phyloP scores from a whole-genome alignment of 2,797 vertebrate species.

The Otolemur crassicaudatus region DNA sequence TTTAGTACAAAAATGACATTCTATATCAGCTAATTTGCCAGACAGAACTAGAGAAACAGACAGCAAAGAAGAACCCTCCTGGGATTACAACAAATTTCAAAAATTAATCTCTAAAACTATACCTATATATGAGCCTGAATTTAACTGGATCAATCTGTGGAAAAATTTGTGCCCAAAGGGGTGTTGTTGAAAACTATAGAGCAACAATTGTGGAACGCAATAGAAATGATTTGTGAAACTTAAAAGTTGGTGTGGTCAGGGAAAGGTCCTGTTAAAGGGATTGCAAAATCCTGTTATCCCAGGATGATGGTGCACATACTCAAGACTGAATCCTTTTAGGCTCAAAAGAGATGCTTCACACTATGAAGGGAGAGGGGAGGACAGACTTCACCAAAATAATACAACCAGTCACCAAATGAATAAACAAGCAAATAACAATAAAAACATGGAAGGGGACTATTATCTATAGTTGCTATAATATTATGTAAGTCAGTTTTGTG shows the following conservation, averaged over 20 bases:
- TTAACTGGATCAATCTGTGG: background rate
- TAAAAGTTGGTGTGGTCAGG: background rate
- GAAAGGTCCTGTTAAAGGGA: background rate
- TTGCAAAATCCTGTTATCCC: background rate
- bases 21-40: background rate
- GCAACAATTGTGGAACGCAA: background rate
- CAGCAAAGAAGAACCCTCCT: background rate
- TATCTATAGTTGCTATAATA: background rate
- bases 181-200: background rate
- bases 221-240: background rate
- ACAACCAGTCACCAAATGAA: background rate
- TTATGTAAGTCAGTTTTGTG: background rate
- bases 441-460: background rate
- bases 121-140: background rate
- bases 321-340: background rate
- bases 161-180: background rate
- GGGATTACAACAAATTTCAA: background rate
- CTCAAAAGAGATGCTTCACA: background rate
- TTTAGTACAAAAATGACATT: too few relatives aligned
- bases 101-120: background rate
- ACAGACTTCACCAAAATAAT: background rate
- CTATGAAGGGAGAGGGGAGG: accelerated
- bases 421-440: background rate
- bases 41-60: background rate
- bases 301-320: background rate